Evolutionary conservation across 1,140 invertebrate genomes (phyloP).

Genomic region (Drosophila neocordata): DNA sequence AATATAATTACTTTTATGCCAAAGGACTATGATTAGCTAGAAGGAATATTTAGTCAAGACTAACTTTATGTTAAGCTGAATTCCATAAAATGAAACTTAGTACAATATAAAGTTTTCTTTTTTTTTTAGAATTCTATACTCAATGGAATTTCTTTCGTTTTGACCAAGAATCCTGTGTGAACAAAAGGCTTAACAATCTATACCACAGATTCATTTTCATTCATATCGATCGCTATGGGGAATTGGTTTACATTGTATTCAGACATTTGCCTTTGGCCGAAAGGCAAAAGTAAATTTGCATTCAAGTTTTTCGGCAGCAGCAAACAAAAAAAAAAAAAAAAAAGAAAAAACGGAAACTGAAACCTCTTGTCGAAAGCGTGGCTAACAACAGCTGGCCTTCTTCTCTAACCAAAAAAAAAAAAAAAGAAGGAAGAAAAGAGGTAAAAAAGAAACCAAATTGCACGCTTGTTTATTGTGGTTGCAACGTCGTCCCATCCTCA

Average conservation of each 20-base stretch:
- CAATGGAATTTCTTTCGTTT: neutral
- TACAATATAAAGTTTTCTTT: too few relatives aligned
- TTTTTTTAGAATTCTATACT: too few relatives aligned
- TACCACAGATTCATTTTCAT: conserved; percentile 3
- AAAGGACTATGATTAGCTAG: conserved; percentile 37
- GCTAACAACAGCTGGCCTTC: conserved; percentile 32
- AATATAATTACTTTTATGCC: conserved; percentile 39
- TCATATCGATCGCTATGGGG: conserved; percentile 9
- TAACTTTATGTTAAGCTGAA: neutral
- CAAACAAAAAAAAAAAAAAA: conserved; percentile 32
- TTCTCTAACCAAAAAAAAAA: neutral
- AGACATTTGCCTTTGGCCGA: conserved; percentile 35
- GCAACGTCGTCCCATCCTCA: conserved; percentile 26
- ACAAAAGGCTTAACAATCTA: neutral
- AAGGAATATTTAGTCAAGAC: neutral
- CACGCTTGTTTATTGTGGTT: conserved; percentile 55
- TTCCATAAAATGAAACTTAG: too few relatives aligned
- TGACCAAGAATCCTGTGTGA: neutral
- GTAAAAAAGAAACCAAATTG: conserved; percentile 32
- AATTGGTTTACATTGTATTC: conserved; percentile 50
- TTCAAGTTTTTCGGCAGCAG: conserved; percentile 51
- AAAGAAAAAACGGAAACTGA: conserved; percentile 31
- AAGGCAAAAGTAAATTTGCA: conserved; percentile 63
- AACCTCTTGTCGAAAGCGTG: conserved; percentile 31
- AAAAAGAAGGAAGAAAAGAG: too few relatives aligned